phyloP scores from a whole-genome alignment of 2,113 vertebrate species.

The Ellobius talpinus region DNA sequence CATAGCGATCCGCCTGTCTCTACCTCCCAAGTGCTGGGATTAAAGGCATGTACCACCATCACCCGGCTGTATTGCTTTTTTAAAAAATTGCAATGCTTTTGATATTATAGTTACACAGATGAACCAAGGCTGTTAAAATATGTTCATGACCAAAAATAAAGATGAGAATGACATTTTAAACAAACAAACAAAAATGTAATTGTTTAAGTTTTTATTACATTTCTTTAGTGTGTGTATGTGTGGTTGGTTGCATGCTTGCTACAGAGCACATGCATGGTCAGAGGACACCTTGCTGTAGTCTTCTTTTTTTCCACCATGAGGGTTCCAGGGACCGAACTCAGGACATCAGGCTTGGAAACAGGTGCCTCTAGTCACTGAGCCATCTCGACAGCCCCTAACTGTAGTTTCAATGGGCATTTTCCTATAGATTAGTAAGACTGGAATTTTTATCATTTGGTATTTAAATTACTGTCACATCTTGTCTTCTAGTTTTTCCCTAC shows the following conservation, averaged over 20 bases:
- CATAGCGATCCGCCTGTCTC: too few species aligned
- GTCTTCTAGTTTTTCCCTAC: background rate
- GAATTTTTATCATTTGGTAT: constrained; percentile 28
- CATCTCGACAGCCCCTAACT: background rate
- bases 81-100: constrained; percentile 40
- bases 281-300: background rate
- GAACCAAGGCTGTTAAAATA: constrained; percentile 55
- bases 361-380: background rate
- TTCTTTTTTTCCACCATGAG: background rate
- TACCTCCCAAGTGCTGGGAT: too few species aligned
- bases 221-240: background rate
- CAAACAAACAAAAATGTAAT: background rate
- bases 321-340: background rate
- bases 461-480: background rate
- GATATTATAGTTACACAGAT: constrained; percentile 50
- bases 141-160: constrained; percentile 67
- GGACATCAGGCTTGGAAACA: background rate
- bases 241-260: background rate
- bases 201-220: background rate
- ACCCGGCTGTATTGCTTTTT: background rate
- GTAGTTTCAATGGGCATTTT: background rate
- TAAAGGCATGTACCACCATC: too few species aligned
- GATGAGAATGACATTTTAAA: constrained; percentile 73
- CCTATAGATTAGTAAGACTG: background rate
- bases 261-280: background rate